Conservation (phyloP, 1,140 invertebrate species). For the Drosophila eugracilis region DNA sequence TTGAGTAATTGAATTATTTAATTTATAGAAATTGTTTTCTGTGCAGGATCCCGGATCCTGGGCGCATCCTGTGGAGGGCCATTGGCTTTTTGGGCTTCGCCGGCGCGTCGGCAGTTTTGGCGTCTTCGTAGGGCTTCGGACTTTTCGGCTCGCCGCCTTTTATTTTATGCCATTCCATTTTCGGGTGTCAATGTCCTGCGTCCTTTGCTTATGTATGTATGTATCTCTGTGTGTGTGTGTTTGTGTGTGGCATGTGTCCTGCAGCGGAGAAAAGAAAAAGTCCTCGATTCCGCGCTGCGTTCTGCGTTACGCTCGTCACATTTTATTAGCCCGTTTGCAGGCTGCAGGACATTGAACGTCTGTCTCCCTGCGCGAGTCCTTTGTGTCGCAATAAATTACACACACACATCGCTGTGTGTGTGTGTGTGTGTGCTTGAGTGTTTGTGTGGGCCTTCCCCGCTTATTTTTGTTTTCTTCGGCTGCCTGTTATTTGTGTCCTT, state of each 20-base stretch:
- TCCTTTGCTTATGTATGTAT: conserved; percentile 20
- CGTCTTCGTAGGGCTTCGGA: conserved; percentile 61
- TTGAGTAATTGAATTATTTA: neutral
- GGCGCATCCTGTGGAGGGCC: conserved; percentile 50
- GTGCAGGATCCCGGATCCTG: conserved; percentile 37
- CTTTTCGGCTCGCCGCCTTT: conserved; percentile 54
- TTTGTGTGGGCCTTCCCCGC: conserved; percentile 33
- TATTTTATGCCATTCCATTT: conserved; percentile 50
- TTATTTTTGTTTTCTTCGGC: conserved; percentile 32
- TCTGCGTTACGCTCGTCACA: conserved; percentile 78
- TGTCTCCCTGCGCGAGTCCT: conserved; percentile 67
- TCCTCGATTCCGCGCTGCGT: conserved; percentile 70
- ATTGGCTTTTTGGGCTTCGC: conserved; percentile 62
- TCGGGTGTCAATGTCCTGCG: conserved; percentile 81
- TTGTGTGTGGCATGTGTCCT: conserved; percentile 26
- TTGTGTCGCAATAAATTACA: conserved; percentile 78
- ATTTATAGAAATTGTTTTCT: neutral
- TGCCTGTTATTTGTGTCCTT: conserved; percentile 26
- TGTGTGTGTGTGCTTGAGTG: conserved; percentile 9
- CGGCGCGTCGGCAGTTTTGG: conserved; percentile 54
- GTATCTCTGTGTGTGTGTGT: conserved; percentile 27
- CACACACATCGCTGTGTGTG: conserved; percentile 36
- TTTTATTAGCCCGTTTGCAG: conserved; percentile 78
- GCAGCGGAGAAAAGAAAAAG: conserved; percentile 44
- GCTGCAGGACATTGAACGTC: conserved; percentile 81